Evolutionary conservation across 2,797 vertebrate species (phyloP).

Genomic region (Diceros bicornis): DNA sequence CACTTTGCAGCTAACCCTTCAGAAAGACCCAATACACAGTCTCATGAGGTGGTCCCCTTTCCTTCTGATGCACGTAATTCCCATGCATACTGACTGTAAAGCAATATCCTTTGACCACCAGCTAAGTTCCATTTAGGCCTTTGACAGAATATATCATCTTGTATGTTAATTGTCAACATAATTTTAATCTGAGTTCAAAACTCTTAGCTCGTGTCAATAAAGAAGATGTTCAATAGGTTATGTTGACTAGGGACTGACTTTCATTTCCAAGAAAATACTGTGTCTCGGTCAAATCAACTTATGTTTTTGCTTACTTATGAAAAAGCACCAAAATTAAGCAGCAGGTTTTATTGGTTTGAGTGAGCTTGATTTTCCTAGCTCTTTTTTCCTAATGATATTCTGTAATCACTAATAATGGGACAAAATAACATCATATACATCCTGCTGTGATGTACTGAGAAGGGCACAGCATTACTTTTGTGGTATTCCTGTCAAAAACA

Average conservation of each 20-base stretch:
- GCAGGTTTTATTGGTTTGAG: conserved; percentile 22
- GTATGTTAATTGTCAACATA: conserved; percentile 39
- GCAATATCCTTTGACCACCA: conserved; percentile 57
- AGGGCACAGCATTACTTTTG: conserved; percentile 51
- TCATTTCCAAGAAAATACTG: conserved; percentile 64
- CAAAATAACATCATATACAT: conserved; percentile 24
- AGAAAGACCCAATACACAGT: conserved; percentile 60
- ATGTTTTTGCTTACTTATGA: conserved; percentile 63
- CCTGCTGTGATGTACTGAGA: conserved; percentile 40
- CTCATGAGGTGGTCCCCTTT: conserved; percentile 63
- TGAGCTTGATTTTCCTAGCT: conserved; percentile 45
- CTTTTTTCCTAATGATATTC: conserved; percentile 36
- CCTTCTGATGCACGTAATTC: conserved; percentile 33
- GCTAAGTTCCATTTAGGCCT: conserved; percentile 55
- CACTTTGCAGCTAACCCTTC: conserved; percentile 70
- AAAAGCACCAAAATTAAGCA: conserved; percentile 59
- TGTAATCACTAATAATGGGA: conserved; percentile 59
- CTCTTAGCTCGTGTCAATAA: conserved; percentile 55
- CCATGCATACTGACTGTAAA: conserved; percentile 8
- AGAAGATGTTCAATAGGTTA: conserved; percentile 28
- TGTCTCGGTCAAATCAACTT: conserved; percentile 56
- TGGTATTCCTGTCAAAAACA: conserved; percentile 54
- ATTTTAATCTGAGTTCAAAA: conserved; percentile 69
- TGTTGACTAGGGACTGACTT: conserved; percentile 20
- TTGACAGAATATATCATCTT: conserved; percentile 50